Base-by-base conservation (phyloP, 2,797 vertebrate species). In the Hemitrygon akajei region DNA sequence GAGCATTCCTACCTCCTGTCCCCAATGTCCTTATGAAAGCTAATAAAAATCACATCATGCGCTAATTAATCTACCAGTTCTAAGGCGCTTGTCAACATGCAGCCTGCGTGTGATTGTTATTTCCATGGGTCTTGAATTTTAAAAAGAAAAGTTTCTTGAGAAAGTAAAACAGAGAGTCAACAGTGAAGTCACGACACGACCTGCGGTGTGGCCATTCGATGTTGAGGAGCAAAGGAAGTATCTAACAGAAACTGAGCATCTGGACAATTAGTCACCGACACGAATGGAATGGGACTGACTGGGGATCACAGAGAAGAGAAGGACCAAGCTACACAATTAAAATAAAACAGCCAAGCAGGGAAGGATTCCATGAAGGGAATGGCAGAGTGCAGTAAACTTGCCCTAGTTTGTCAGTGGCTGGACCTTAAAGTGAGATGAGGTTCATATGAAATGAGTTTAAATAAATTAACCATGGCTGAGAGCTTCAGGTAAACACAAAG, bases 21-120 rank as follows among this genome's bases (percentile, higher is more conserved):
- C 18, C 66, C 3, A 5, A 27, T 75, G 71, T 76, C 25, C 40
- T 58, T 93, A 93, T 76, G 69, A 93, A 93, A 93, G 25, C 40
- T 75, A 76, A 93, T 93, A 76, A 93, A 73, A 93, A 93, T 56
- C 71, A 47, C 91, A 30, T 93, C 71, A 40, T 30, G 30, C 56
- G 30, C 10, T 93, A 93, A 93, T 93, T 93, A 93, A 92, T 76
- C 37, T 93, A 56, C 40, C 11, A 7, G 91, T 58, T 93, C 56
- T 75, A 56, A 93, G 56, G 27, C 11, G 20, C 66, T 40, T 92
- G 37, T 73, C 89, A 92, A 56, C 75, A 27, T 18, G 71, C 40
- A n/a, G 71, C 3, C 71, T 56, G 69, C 92, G 7, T 14, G 22
- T 47, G 22, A 47, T 92, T 56, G 69, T 92, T 92, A 40, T 66